Conservation (phyloP, 2,797 vertebrate genomes). For the Siniperca scherzeri region DNA sequence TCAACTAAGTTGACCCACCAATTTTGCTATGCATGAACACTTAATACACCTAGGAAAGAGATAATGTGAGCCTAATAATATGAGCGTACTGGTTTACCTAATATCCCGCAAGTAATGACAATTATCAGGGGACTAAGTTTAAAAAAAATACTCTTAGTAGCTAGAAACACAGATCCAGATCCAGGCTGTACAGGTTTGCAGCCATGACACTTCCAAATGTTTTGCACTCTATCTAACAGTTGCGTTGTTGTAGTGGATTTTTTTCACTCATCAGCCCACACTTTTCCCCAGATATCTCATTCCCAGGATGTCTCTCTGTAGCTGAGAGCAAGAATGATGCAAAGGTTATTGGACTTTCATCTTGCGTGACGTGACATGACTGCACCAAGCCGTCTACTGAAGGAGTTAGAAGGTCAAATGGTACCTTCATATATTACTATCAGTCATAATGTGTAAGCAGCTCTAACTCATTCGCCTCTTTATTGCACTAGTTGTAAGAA, state of each 20-base stretch:
- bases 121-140: conserved; percentile 32
- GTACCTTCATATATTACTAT: conserved; percentile 46
- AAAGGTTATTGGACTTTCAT: conserved; percentile 79
- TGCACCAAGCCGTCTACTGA: conserved; percentile 39
- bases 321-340: conserved; percentile 71
- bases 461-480: conserved; percentile 42
- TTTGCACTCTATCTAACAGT: conserved; percentile 36
- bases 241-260: conserved; percentile 34
- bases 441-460: conserved; percentile 55
- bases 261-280: conserved; percentile 53
- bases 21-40: conserved; percentile 1
- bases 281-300: conserved; percentile 55
- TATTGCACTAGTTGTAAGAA: conserved; percentile 23
- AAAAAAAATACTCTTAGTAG: conserved; percentile 11
- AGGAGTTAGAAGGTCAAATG: conserved; percentile 66
- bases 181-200: conserved; percentile 3
- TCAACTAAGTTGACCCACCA: conserved; percentile 3
- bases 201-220: conserved; percentile 19
- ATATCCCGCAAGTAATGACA: background rate
- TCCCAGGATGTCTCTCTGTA: conserved; percentile 56
- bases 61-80: conserved; percentile 9
- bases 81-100: background rate
- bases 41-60: conserved; percentile 4
- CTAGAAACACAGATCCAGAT: conserved; percentile 24
- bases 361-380: conserved; percentile 65